Percentiles rank a stretch among this genome's conserved stretches.
Conservation (phyloP, 2,888 invertebrate species). For the Ectemnius lituratus region DNA sequence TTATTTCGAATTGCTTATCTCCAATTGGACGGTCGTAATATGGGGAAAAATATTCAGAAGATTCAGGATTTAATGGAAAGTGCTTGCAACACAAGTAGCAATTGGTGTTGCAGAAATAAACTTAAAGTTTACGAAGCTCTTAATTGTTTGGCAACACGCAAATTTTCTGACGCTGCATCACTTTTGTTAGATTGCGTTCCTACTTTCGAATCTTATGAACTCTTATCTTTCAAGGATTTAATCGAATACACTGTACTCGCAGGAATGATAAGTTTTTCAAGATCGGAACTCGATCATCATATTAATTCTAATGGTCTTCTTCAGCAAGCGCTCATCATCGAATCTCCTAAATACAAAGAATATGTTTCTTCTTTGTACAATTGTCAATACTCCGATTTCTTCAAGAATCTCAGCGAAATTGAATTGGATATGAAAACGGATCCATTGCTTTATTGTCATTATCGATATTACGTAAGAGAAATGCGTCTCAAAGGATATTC, state of each 20-base stretch:
- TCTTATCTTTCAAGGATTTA: constrained; percentile 83
- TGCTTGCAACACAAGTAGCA: constrained; percentile 80
- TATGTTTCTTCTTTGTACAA: constrained; percentile 81
- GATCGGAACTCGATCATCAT: constrained; percentile 73
- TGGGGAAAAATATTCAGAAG: constrained; percentile 45
- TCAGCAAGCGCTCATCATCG: constrained; percentile 83
- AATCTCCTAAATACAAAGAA: constrained; percentile 44
- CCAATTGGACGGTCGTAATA: constrained; percentile 64
- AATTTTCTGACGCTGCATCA: constrained; percentile 83
- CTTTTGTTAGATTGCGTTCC: constrained; percentile 85
- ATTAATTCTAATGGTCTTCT: constrained; percentile 81
- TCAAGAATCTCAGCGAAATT: constrained; percentile 77
- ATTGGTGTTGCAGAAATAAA: constrained; percentile 87
- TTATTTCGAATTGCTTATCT: constrained; percentile 75
- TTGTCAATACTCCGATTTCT: constrained; percentile 85
- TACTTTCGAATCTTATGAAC: constrained; percentile 87
- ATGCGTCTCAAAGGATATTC: constrained; percentile 86
- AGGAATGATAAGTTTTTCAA: constrained; percentile 75
- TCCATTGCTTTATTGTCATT: constrained; percentile 83
- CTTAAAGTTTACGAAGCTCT: constrained; percentile 84
- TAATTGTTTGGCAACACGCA: constrained; percentile 84
- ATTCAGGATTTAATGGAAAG: constrained; percentile 41
- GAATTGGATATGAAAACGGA: constrained; percentile 81
- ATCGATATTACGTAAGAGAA: constrained; percentile 84
- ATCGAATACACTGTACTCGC: constrained; percentile 76